Percentiles rank a stretch among this genome's conserved stretches.
Conservation (phyloP, 2,797 vertebrate genomes). For the Eulemur coronatus region DNA sequence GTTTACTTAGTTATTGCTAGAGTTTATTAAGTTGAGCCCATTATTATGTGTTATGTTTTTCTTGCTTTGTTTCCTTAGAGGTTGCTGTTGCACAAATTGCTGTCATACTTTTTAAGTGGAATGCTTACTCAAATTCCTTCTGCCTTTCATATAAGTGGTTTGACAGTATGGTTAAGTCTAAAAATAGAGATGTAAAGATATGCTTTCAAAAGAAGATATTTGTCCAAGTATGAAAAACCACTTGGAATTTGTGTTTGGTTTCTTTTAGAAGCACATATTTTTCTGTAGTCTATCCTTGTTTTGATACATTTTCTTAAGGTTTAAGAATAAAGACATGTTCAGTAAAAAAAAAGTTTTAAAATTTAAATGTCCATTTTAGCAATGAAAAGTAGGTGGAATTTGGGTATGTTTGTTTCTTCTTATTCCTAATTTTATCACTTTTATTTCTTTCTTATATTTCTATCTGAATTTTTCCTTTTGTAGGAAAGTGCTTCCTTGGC, state of each 20-base stretch:
- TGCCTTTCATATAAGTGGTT: slow-evolving; percentile 57
- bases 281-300: slow-evolving; percentile 3
- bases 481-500: slow-evolving; percentile 99
- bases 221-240: slow-evolving; percentile 40
- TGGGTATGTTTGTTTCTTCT: slow-evolving; percentile 86
- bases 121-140: slow-evolving; percentile 78
- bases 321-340: slow-evolving; percentile 43
- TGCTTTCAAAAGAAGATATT: slow-evolving; percentile 43
- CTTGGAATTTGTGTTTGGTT: slow-evolving; percentile 43
- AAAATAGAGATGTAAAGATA: slow-evolving; percentile 18
- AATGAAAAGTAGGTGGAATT: slow-evolving; percentile 85
- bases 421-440: slow-evolving; percentile 86
- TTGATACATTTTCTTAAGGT: slow-evolving; percentile 30
- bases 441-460: slow-evolving; percentile 88
- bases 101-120: slow-evolving; percentile 55
- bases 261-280: slow-evolving; percentile 43
- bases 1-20: slow-evolving; percentile 50
- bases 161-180: not conserved
- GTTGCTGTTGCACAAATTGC: slow-evolving; percentile 62
- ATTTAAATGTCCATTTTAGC: slow-evolving; percentile 39
- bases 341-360: slow-evolving; percentile 42
- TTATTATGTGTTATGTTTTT: slow-evolving; percentile 63
- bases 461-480: slow-evolving; percentile 95
- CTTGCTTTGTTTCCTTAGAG: slow-evolving; percentile 69
- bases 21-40: slow-evolving; percentile 31